A percentile compares a stretch with the other conserved stretches of the same genome.
Evolutionary conservation across 2,888 invertebrate species (phyloP).

Genomic region (Keiferia lycopersicella): DNA sequence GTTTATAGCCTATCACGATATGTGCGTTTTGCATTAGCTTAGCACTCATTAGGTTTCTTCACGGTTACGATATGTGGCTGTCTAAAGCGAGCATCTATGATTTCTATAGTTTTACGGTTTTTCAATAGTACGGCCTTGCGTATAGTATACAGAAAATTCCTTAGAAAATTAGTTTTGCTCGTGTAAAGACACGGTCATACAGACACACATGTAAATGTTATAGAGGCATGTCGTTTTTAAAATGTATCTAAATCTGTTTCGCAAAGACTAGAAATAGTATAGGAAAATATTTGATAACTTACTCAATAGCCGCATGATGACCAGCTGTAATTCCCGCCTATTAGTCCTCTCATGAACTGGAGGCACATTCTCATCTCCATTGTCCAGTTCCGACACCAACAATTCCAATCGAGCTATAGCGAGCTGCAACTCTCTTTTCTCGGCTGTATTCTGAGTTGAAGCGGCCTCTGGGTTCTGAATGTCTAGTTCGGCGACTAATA

Average conservation of each 20-base stretch:
- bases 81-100: too few species aligned
- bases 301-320: constrained; percentile 93
- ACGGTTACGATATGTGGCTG: too few species aligned
- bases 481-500: constrained; percentile 87
- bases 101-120: too few species aligned
- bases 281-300: constrained; percentile 50
- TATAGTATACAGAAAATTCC: too few species aligned
- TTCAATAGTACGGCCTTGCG: too few species aligned
- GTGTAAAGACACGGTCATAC: too few species aligned
- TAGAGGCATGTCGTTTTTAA: background rate
- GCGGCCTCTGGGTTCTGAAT: constrained; percentile 76
- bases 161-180: background rate
- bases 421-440: constrained; percentile 91
- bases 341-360: constrained; percentile 85
- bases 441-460: constrained; percentile 76
- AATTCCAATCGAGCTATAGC: constrained; percentile 90
- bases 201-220: too few species aligned
- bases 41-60: too few species aligned
- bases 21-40: too few species aligned
- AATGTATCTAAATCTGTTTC: background rate
- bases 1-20: too few species aligned
- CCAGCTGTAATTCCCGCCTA: constrained; percentile 91
- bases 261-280: too few species aligned
- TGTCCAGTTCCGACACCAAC: constrained; percentile 87
- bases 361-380: constrained; percentile 69